A percentile compares a stretch with the other conserved stretches of the same genome.
phyloP scores from a whole-genome alignment of 2,113 vertebrate genomes.

The Mesembrinibis cayennensis region DNA sequence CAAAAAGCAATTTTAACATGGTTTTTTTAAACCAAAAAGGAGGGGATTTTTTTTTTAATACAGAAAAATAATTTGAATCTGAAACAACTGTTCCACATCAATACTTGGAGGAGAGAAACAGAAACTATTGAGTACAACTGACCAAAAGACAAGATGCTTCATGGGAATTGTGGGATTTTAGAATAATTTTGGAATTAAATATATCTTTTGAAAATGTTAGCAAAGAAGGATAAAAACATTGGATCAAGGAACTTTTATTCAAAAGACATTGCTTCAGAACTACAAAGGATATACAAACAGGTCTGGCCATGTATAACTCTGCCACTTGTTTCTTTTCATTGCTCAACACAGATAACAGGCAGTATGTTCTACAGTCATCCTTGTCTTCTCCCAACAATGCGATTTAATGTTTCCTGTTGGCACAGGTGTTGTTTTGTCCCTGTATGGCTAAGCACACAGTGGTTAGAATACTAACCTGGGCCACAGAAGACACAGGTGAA shows the following conservation, averaged over 20 bases:
- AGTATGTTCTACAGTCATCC: accelerated
- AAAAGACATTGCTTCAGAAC: not conserved
- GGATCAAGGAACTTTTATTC: not conserved
- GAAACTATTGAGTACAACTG: not conserved
- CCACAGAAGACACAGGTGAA: not conserved
- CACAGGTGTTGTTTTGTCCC: not conserved
- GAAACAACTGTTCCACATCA: not conserved
- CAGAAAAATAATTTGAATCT: not conserved
- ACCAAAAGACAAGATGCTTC: not conserved
- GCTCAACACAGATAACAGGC: not conserved
- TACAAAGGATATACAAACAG: not conserved
- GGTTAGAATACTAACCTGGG: not conserved
- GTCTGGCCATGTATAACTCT: not conserved
- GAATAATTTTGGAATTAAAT: not conserved
- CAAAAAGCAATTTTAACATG: not conserved
- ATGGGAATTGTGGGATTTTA: not conserved
- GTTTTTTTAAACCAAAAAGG: not conserved
- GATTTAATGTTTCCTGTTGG: not conserved
- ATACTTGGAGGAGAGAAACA: not conserved
- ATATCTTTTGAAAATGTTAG: not conserved
- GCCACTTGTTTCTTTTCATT: not conserved
- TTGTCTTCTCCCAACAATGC: not conserved
- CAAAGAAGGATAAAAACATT: not conserved
- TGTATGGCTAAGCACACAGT: too few species aligned
- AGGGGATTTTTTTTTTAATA: not conserved